A percentile compares a stretch with the other conserved stretches of the same genome.
Evolutionary conservation across 2,888 invertebrate genomes (phyloP).

Genomic region (Disparrhopalites patrizii): DNA sequence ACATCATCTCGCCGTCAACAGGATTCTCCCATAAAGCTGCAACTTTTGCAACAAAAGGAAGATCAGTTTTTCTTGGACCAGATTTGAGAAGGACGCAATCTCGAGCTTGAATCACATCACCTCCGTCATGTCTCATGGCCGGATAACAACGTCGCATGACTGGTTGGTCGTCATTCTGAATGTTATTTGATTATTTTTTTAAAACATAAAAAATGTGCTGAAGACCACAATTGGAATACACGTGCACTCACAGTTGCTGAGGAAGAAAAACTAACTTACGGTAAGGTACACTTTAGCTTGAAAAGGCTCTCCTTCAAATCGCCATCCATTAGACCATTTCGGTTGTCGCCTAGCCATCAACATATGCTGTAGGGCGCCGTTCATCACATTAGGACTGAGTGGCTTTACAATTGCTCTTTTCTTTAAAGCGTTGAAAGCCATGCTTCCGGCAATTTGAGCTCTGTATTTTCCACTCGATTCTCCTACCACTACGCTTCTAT

Average conservation of each 20-base stretch:
- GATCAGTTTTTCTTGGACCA: slow-evolving; percentile 72
- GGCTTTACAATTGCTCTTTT: slow-evolving; percentile 47
- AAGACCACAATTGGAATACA: neutral
- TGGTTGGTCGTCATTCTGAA: slow-evolving; percentile 68
- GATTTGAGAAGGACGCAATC: slow-evolving; percentile 91
- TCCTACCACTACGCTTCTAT: neutral
- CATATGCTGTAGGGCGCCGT: slow-evolving; percentile 40
- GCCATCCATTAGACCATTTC: slow-evolving; percentile 89
- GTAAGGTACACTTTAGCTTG: slow-evolving; percentile 80
- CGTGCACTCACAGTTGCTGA: too few species aligned
- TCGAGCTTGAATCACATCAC: slow-evolving; percentile 76
- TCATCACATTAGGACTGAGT: slow-evolving; percentile 41
- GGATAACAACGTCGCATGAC: slow-evolving; percentile 79
- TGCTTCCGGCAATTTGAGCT: slow-evolving; percentile 25
- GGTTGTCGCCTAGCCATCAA: slow-evolving; percentile 51
- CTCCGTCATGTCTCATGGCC: slow-evolving; percentile 85
- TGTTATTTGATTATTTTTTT: neutral
- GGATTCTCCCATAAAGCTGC: slow-evolving; percentile 93
- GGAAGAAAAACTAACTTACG: slow-evolving; percentile 59
- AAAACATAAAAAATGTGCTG: neutral
- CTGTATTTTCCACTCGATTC: slow-evolving; percentile 17
- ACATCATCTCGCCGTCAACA: slow-evolving; percentile 68
- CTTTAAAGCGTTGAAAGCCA: slow-evolving; percentile 40
- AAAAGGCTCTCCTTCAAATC: slow-evolving; percentile 79
- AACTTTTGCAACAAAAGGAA: slow-evolving; percentile 92